Evolutionary conservation across 2,888 invertebrate species (phyloP), one percentile per base, ranked within the genome.

Genomic region (Xestobium rufovillosum): DNA sequence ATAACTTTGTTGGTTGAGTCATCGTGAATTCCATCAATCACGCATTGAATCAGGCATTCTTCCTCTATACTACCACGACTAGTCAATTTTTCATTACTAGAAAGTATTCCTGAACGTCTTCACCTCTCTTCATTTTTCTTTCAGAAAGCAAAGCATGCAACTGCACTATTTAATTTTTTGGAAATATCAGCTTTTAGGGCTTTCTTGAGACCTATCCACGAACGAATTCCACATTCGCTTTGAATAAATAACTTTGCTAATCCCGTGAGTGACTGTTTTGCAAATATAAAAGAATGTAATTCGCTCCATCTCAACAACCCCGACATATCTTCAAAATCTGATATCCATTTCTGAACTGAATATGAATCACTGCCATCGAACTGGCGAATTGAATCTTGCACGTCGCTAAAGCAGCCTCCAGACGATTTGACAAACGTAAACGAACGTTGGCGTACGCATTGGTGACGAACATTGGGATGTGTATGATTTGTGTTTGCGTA

Each of bases 71-170:
- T 33, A 4, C 34, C 36, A 14, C 14, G 31, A n/a, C 13, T 12
- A n/a, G 13, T 25, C 8, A 35, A 33, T 34, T 36, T 17, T 36
- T 17, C 34, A 36, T 36, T 15, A 10, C 16, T 10, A 36, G 31
- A n/a, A 34, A 36, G 13, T 36, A 36, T 34, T 36, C 36, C n/a
- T 36, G 33, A 14, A 36, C n/a, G 4, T 17, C 11, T 36, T 36
- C 16, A 6, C 12, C 23, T 8, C 19, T 31, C 19, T 35, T 35
- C 8, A 33, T 9, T 34, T 15, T 34, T 35, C 36, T 31, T n/a
- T n/a, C n/a, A n/a, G n/a, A n/a, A n/a, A n/a, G n/a, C n/a, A n/a
- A n/a, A n/a, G n/a, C n/a, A n/a, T n/a, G n/a, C n/a, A n/a, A n/a
- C n/a, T n/a, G n/a, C n/a, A n/a, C n/a, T n/a, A n/a, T n/a, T n/a